Evolutionary conservation across 2,888 invertebrate genomes (phyloP).

Genomic region (Chalcosyrphus nemorum): DNA sequence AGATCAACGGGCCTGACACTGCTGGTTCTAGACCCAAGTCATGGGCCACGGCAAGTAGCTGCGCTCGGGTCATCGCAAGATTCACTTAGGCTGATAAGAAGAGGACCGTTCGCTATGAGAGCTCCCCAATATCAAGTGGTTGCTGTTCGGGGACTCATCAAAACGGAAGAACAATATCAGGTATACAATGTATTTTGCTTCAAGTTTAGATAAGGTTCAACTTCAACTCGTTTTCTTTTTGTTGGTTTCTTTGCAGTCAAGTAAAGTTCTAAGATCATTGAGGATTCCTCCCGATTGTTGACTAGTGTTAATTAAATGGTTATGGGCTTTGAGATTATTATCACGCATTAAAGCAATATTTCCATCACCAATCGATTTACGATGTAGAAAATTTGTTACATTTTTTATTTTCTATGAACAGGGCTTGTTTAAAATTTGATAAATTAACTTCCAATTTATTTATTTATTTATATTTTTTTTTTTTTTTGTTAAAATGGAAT

Average conservation of each 20-base stretch:
- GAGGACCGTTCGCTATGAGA: conserved; percentile 89
- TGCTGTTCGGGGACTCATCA: conserved; percentile 88
- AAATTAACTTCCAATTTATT: conserved; percentile 48
- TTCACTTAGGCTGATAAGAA: conserved; percentile 87
- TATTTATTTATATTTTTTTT: no score
- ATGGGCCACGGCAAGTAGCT: conserved; percentile 90
- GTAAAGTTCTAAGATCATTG: conserved; percentile 89
- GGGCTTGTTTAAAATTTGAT: conserved; percentile 44
- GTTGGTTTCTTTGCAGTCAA: conserved; percentile 85
- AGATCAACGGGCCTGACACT: conserved; percentile 87
- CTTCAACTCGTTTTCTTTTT: not conserved
- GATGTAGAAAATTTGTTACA: conserved; percentile 44
- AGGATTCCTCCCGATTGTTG: conserved; percentile 89
- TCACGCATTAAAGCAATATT: conserved; percentile 63
- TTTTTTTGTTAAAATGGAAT: conserved; percentile 39
- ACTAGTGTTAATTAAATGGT: conserved; percentile 78
- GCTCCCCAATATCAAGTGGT: conserved; percentile 94
- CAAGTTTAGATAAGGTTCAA: no score
- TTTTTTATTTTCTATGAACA: conserved; percentile 26
- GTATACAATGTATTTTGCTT: no score
- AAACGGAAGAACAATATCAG: conserved; percentile 89
- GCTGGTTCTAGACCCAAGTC: conserved; percentile 93
- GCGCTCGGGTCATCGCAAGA: conserved; percentile 82
- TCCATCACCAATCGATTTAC: conserved; percentile 48
- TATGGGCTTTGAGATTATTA: conserved; percentile 41